A percentile compares a stretch with the other conserved stretches of the same genome.
phyloP scores from a whole-genome alignment of 2,888 invertebrate genomes.

The Smittia aterrima region DNA sequence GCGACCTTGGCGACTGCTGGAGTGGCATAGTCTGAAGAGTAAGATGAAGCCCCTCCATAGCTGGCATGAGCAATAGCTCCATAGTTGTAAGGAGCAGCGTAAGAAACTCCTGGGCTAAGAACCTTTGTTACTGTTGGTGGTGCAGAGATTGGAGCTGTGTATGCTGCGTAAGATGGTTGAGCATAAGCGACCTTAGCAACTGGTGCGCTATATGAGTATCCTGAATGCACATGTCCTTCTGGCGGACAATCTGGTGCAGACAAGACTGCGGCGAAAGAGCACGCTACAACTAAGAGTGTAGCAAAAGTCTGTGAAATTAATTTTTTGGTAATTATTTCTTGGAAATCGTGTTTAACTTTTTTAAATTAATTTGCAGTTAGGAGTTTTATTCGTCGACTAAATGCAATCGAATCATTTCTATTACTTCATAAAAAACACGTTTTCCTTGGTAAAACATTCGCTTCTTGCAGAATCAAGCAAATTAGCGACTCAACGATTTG shows the following conservation, averaged over 20 bases:
- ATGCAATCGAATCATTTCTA: conserved; percentile 42
- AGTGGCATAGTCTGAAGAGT: not conserved
- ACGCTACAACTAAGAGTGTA: conserved; percentile 48
- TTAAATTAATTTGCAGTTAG: too few relatives aligned
- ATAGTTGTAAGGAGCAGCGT: conserved; percentile 42
- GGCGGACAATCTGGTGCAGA: conserved; percentile 50
- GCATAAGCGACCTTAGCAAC: conserved; percentile 48
- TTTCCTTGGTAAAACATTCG: too few relatives aligned
- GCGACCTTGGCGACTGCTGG: conserved; percentile 8
- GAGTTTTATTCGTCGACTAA: too few relatives aligned
- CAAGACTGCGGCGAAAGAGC: conserved; percentile 46
- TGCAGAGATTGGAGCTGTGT: not conserved
- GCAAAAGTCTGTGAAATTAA: conserved; percentile 46
- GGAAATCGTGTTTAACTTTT: too few relatives aligned
- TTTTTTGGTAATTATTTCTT: too few relatives aligned
- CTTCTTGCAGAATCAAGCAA: too few relatives aligned
- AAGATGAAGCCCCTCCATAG: not conserved
- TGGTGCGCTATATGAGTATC: conserved; percentile 59
- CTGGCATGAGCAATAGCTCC: not conserved
- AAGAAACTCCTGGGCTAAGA: conserved; percentile 9
- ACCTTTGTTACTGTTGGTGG: conserved; percentile 31
- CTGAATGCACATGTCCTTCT: conserved; percentile 44
- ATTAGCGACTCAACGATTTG: too few relatives aligned
- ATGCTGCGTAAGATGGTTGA: not conserved
- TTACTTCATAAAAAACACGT: too few relatives aligned